Conservation (phyloP, 2,888 invertebrate genomes). For the Sarcophaga subvicina region DNA sequence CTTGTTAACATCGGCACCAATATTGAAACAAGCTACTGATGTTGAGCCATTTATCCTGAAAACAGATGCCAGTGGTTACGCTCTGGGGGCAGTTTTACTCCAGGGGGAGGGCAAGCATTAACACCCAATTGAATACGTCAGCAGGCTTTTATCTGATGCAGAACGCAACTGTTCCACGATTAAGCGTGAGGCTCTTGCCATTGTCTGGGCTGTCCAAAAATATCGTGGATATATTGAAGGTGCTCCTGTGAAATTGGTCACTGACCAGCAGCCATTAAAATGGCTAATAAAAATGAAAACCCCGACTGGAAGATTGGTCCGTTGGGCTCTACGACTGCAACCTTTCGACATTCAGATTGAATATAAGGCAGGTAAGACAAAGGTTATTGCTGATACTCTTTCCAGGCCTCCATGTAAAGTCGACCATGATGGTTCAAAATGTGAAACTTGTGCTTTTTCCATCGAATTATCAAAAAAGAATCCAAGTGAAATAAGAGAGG, state of each 20-base stretch:
- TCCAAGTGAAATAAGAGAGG: not conserved
- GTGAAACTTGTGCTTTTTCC: constrained; percentile 33
- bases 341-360: constrained; percentile 77
- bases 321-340: constrained; percentile 82
- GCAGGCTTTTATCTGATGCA: constrained; percentile 70
- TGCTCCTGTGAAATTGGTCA: constrained; percentile 68
- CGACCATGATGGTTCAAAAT: not conserved
- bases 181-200: constrained; percentile 79
- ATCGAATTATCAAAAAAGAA: constrained; percentile 39
- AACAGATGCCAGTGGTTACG: constrained; percentile 75
- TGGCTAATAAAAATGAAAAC: constrained; percentile 80
- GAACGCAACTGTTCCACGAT: constrained; percentile 80
- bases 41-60: constrained; percentile 71
- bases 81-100: constrained; percentile 67
- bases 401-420: constrained; percentile 1
- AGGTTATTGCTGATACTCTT: not conserved
- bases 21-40: constrained; percentile 23
- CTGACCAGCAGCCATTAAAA: constrained; percentile 79
- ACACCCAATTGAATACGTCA: constrained; percentile 73
- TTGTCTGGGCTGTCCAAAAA: constrained; percentile 70
- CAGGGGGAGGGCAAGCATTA: constrained; percentile 70
- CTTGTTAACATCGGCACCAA: constrained; percentile 63
- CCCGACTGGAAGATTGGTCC: constrained; percentile 78
- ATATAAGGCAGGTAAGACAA: constrained; percentile 72
- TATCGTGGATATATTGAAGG: constrained; percentile 60